A percentile compares a stretch with the other conserved stretches of the same genome.
These are phyloP conservation scores for Eonycteris spelaea DNA, from an alignment of 2,113 vertebrate genomes.

Conservation along the genomic window DNA sequence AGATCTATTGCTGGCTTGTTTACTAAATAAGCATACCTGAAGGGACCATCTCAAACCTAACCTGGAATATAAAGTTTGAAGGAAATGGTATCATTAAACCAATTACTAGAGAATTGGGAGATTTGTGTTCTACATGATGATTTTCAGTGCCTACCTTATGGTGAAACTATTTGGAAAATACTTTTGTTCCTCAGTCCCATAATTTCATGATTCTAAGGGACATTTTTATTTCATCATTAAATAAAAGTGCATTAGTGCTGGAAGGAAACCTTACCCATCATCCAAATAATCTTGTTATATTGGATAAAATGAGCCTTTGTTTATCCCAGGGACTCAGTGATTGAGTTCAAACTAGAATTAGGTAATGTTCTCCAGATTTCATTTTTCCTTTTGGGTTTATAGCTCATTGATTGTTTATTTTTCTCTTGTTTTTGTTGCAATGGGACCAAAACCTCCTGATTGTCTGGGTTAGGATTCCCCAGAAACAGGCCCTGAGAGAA, in stretches of 20 bases:
- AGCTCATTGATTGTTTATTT: not conserved
- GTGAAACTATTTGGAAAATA: not conserved
- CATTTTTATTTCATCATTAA: slow-evolving; percentile 35
- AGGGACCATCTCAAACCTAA: not conserved
- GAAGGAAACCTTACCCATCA: not conserved
- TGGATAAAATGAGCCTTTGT: not conserved
- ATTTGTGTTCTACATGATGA: not conserved
- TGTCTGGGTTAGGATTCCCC: not conserved
- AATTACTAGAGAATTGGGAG: not conserved
- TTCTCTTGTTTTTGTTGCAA: not conserved
- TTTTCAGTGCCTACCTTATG: not conserved
- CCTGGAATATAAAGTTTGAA: not conserved
- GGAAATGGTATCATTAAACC: not conserved
- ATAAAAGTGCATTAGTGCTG: not conserved
- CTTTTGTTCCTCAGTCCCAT: not conserved
- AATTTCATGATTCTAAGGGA: not conserved
- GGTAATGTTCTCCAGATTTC: slow-evolving; percentile 3
- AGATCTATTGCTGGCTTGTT: slow-evolving; percentile 34
- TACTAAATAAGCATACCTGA: slow-evolving; percentile 29
- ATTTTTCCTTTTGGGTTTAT: slow-evolving; percentile 24
- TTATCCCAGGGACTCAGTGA: not conserved
- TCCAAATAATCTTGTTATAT: slow-evolving; percentile 9
- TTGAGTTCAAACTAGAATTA: not conserved
- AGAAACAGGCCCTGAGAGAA: not conserved
- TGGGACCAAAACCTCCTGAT: not conserved